Evolutionary conservation across 2,113 vertebrate genomes (phyloP).

Genomic region (Labrus mixtus): DNA sequence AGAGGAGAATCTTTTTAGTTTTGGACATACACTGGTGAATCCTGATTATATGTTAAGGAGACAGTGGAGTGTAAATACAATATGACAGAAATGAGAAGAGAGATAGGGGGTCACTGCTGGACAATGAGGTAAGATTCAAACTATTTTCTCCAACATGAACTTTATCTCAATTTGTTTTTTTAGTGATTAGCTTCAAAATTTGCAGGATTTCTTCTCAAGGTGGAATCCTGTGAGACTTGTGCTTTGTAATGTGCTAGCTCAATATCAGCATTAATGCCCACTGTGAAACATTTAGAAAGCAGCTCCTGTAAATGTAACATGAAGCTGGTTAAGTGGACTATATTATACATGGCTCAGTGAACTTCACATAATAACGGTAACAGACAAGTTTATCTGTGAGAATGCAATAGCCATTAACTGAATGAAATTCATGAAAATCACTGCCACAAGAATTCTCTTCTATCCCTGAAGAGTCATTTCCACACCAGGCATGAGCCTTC

Average conservation of each 20-base stretch:
- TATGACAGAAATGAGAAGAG: slow-evolving; percentile 27
- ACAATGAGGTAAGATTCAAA: slow-evolving; percentile 41
- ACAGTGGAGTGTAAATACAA: slow-evolving; percentile 30
- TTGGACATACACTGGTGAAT: slow-evolving; percentile 50
- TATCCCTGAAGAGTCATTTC: slow-evolving; percentile 31
- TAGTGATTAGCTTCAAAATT: slow-evolving; percentile 11
- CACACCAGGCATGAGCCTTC: slow-evolving; percentile 30
- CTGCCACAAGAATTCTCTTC: slow-evolving; percentile 26
- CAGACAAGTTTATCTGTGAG: slow-evolving; percentile 17
- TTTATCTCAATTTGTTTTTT: slow-evolving; percentile 37
- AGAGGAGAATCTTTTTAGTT: slow-evolving; percentile 51
- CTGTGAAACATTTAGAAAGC: slow-evolving; percentile 29
- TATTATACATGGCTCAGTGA: slow-evolving; percentile 13
- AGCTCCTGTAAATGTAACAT: slow-evolving; percentile 21
- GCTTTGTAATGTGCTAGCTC: slow-evolving; percentile 13
- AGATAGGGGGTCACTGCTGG: slow-evolving; percentile 7
- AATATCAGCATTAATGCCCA: slow-evolving; percentile 21
- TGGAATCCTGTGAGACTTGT: slow-evolving; percentile 1
- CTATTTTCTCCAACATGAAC: slow-evolving; percentile 42
- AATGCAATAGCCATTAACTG: slow-evolving; percentile 3
- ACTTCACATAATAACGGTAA: slow-evolving; percentile 22
- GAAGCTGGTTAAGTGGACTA: slow-evolving; percentile 22
- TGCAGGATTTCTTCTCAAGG: slow-evolving; percentile 18
- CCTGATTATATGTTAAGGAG: slow-evolving; percentile 48
- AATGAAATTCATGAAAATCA: slow-evolving; percentile 33